Evolutionary conservation across 2,797 vertebrate species (phyloP).

Genomic region (Mormyrus hasselquistii): DNA sequence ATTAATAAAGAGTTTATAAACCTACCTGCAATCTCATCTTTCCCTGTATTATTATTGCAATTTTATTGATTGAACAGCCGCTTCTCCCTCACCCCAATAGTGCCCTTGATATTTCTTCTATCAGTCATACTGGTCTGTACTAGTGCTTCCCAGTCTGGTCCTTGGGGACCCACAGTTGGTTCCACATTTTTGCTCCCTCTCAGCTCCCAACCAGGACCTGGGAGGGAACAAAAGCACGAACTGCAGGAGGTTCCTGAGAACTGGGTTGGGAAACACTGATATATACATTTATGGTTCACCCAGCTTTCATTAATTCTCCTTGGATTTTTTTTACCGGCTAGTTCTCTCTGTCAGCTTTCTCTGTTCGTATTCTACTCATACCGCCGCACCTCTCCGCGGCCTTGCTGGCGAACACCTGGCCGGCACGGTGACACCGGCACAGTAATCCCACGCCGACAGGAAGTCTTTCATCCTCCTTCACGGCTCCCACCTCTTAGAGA

Average conservation of each 20-base stretch:
- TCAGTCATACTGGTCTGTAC: background rate
- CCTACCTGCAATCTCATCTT: background rate
- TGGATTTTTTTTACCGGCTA: constrained; percentile 45
- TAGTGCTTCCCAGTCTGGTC: background rate
- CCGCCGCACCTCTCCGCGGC: constrained; percentile 55
- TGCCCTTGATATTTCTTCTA: background rate
- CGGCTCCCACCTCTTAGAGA: constrained; percentile 87
- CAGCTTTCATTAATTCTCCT: constrained; percentile 54
- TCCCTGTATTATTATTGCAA: background rate
- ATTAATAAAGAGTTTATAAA: background rate
- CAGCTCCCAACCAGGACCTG: background rate
- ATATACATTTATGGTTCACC: background rate
- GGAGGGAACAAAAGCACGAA: background rate
- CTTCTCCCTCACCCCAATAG: background rate
- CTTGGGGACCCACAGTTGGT: background rate
- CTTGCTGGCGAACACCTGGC: constrained; percentile 87
- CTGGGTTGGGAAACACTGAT: background rate
- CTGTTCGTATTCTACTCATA: constrained; percentile 37
- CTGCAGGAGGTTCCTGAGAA: background rate
- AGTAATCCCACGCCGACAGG: constrained; percentile 77
- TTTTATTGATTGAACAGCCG: background rate
- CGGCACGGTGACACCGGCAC: constrained; percentile 83
- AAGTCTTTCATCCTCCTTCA: constrained; percentile 97
- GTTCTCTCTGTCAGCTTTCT: constrained; percentile 39
- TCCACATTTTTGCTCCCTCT: background rate